phyloP scores from a whole-genome alignment of 2,113 vertebrate species.

The Odocoileus hemionus region DNA sequence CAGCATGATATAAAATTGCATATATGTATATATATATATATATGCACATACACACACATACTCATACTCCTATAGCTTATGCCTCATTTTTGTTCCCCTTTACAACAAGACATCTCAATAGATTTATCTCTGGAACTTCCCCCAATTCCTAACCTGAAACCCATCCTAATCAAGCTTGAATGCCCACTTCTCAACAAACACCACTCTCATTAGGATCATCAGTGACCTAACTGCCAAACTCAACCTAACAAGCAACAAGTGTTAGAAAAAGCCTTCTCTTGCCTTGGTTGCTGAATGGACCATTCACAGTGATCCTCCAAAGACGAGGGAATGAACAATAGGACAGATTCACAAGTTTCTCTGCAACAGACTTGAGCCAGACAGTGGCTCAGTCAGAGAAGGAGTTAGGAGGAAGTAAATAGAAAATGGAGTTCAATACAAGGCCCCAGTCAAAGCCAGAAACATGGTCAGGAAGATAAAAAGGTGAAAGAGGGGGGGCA shows the following conservation, averaged over 20 bases:
- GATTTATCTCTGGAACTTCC: neutral
- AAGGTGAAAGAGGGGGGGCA: neutral
- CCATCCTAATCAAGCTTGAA: neutral
- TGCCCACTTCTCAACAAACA: neutral
- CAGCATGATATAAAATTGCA: neutral
- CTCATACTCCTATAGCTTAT: neutral
- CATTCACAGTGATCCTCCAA: neutral
- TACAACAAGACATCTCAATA: neutral
- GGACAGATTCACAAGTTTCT: neutral
- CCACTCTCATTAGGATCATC: neutral
- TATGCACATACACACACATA: neutral
- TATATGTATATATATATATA: neutral
- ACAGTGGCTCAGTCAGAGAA: neutral
- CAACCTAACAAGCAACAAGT: neutral
- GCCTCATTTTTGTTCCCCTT: neutral
- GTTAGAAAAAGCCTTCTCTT: neutral
- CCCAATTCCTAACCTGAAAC: neutral
- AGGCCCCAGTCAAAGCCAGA: neutral
- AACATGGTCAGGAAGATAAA: neutral
- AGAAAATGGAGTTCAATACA: neutral
- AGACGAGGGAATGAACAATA: neutral
- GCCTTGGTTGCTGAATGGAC: neutral
- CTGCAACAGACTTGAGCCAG: neutral
- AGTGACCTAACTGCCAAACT: neutral
- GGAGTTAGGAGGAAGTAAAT: neutral